Conservation (phyloP, 2,113 vertebrate genomes). For the Sclerurus mexicanus region DNA sequence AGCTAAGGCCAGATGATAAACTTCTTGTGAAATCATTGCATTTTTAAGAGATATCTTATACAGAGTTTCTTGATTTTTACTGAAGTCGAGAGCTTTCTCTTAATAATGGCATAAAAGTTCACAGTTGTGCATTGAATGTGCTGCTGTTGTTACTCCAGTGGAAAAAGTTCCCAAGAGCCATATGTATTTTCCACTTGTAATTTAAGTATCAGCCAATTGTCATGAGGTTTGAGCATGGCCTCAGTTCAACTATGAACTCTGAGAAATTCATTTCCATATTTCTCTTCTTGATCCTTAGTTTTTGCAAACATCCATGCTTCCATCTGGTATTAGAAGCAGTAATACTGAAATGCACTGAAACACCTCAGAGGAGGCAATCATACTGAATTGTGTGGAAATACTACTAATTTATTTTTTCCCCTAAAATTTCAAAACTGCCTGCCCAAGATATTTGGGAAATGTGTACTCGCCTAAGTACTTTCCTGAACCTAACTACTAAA, state of each 20-base stretch:
- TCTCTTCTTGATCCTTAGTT: constrained; percentile 18
- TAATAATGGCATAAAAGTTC: background rate
- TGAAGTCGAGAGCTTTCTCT: background rate
- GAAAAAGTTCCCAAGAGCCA: background rate
- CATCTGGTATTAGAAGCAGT: constrained; percentile 6
- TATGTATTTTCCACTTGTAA: background rate
- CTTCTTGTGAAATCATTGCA: background rate
- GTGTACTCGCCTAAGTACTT: background rate
- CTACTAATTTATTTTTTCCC: background rate
- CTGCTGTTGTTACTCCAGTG: background rate
- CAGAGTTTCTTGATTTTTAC: background rate
- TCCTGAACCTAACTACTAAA: background rate
- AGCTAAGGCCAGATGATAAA: background rate
- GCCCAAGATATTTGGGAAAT: constrained; percentile 30
- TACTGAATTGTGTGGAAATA: constrained; percentile 24
- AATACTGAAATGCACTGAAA: constrained; percentile 49
- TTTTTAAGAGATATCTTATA: background rate
- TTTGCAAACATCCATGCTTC: constrained; percentile 50
- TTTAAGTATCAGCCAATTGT: background rate
- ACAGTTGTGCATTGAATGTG: background rate
- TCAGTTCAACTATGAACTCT: background rate
- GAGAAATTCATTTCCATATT: background rate
- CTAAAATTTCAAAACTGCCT: constrained; percentile 44
- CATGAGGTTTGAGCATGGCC: background rate
- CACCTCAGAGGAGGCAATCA: background rate